Base-by-base conservation (phyloP, 2,797 vertebrate genomes). In the Enteromius paludinosus region DNA sequence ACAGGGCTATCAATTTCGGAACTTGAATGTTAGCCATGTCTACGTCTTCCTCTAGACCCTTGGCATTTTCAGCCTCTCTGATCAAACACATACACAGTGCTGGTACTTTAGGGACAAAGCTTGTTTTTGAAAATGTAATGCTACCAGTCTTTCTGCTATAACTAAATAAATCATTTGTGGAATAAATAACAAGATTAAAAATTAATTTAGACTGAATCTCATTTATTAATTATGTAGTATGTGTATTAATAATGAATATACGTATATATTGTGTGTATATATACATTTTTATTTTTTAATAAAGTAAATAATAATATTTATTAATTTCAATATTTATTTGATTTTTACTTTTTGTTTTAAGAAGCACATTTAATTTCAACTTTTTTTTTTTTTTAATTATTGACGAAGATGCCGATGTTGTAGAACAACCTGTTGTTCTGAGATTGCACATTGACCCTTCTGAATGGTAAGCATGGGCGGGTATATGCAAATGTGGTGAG, bases 1-100 rank as follows among this genome's bases (percentile, higher is more conserved):
- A 81, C 73, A 71, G 18, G 41, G 59, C 66, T 68, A 65, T 78
- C 38, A 61, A 62, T 81, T 85, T 83, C n/a, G 45, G 52, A 81
- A 75, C 28, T 47, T 79, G 69, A 62, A 59, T 35, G 49, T 70
- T 66, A 75, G 70, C 76, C 49, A 69, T 49, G 5, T 79, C 76
- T 45, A 52, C 72, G 62, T 75, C 77, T 66, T n/a, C 20, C 64
- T 71, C 15, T 28, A 72, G 17, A 65, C 59, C 15, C 38, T 9
- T 72, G 56, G 28, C 70, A 64, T 76, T 74, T 79, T 75, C 56
- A 69, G 33, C 15, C 70, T 83, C 45, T 18, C 43, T 64, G 59
- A 18, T 71, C 33, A 79, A 33, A 72, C 25, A 56, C 28, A 74
- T 28, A 64, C 30, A 43, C 15, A 59, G 52, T 41, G n/a, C 47